Percentiles rank a stretch among this genome's conserved stretches.
Conservation (phyloP, 2,888 invertebrate species). For the Watsonalla cultraria region DNA sequence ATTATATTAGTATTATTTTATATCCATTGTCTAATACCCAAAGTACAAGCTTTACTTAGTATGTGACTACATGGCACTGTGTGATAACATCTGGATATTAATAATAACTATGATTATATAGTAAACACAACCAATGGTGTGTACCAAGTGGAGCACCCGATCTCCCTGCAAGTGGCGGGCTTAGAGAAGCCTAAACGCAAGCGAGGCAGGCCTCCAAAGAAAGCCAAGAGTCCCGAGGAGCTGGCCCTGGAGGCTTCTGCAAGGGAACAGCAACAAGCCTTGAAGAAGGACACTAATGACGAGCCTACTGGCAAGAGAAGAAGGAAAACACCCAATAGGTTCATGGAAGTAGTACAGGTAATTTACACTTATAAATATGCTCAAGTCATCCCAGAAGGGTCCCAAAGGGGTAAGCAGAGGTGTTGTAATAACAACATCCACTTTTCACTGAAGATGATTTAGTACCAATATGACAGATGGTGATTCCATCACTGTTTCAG, state of each 20-base stretch:
- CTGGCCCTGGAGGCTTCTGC: constrained; percentile 39
- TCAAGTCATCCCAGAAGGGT: not conserved
- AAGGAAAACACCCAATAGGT: constrained; percentile 82
- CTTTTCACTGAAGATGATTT: too few species aligned
- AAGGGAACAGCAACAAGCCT: constrained; percentile 27
- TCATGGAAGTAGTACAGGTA: constrained; percentile 80
- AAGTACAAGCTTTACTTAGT: too few species aligned
- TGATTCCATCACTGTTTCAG: too few species aligned
- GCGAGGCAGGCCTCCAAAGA: constrained; percentile 84
- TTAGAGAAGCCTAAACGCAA: constrained; percentile 82
- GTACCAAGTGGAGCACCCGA: constrained; percentile 82
- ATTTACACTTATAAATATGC: not conserved
- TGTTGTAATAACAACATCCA: too few species aligned
- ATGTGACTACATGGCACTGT: too few species aligned
- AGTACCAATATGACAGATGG: too few species aligned
- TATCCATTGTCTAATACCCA: too few species aligned
- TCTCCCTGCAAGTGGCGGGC: constrained; percentile 81
- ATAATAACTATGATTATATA: constrained; percentile 30
- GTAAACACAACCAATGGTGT: constrained; percentile 81
- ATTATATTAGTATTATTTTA: too few species aligned
- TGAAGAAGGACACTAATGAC: constrained; percentile 35
- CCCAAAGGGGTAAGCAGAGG: too few species aligned
- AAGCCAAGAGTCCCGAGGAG: constrained; percentile 56
- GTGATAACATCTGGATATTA: too few species aligned
- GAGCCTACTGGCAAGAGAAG: constrained; percentile 79